These are phyloP conservation scores for Arizona elegans DNA, from an alignment of 2,113 vertebrate genomes.

Conservation along the genomic window DNA sequence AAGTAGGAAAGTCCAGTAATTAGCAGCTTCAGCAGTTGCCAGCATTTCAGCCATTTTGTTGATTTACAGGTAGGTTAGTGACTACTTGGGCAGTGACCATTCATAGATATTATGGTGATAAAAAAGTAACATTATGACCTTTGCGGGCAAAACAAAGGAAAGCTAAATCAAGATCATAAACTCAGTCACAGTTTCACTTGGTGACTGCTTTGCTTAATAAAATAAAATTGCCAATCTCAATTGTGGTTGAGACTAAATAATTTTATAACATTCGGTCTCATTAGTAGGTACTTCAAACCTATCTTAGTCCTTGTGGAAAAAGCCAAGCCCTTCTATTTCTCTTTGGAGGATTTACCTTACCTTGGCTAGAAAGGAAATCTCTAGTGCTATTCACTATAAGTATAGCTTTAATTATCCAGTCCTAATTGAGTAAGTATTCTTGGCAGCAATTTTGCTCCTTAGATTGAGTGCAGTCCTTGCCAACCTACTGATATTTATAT, in stretches of 20 bases:
- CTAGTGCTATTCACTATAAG: background rate
- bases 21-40: background rate
- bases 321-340: background rate
- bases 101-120: background rate
- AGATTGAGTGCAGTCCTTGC: background rate
- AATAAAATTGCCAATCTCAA: background rate
- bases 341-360: background rate
- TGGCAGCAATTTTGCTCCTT: background rate
- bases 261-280: background rate
- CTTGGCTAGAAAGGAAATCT: background rate
- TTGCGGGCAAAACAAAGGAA: background rate
- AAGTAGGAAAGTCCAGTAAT: background rate
- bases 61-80: background rate
- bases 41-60: too few species aligned
- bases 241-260: background rate
- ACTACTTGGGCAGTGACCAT: background rate
- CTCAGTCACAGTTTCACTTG: background rate
- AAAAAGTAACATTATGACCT: background rate
- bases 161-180: background rate
- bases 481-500: background rate
- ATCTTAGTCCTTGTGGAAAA: background rate
- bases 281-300: background rate
- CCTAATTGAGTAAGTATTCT: background rate
- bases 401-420: background rate
- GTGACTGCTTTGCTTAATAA: background rate